These are phyloP conservation scores for Pomacea canaliculata DNA, from an alignment of 2,888 invertebrate genomes.

Conservation along the genomic window DNA sequence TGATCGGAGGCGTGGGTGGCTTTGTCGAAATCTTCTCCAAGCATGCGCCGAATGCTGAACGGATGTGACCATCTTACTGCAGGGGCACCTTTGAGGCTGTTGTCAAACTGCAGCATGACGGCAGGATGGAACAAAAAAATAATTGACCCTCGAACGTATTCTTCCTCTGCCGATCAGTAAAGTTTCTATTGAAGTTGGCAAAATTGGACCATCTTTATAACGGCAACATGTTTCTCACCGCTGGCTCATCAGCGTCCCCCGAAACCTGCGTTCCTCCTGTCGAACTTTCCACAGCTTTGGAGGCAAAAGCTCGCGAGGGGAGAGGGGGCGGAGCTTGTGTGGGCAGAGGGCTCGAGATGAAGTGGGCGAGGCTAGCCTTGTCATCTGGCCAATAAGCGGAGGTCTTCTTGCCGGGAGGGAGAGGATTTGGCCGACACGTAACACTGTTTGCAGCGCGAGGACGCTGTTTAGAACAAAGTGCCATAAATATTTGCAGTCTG, in stretches of 20 bases:
- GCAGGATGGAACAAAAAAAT: neutral
- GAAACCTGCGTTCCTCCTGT: no score
- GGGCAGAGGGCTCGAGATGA: no score
- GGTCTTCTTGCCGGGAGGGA: no score
- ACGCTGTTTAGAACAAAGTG: slow-evolving; percentile 16
- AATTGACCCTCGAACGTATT: neutral
- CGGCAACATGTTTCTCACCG: slow-evolving; percentile 2
- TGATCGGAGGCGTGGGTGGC: neutral
- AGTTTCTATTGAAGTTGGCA: neutral
- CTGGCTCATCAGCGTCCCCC: no score
- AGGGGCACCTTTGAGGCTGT: slow-evolving; percentile 13
- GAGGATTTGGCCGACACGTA: no score
- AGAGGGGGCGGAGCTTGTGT: no score
- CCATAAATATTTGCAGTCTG: slow-evolving; percentile 21
- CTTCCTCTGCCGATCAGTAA: neutral
- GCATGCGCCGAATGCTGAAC: slow-evolving; percentile 57
- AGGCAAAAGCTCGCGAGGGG: no score
- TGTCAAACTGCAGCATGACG: slow-evolving; percentile 32
- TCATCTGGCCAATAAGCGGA: no score
- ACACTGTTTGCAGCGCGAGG: no score
- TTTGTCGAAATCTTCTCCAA: slow-evolving; percentile 46
- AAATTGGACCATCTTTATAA: slow-evolving; percentile 2
- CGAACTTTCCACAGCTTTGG: no score
- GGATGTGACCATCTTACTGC: slow-evolving; percentile 36
- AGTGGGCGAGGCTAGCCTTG: no score